phyloP scores from a whole-genome alignment of 2,888 invertebrate species.

The Adelphocoris suturalis region DNA sequence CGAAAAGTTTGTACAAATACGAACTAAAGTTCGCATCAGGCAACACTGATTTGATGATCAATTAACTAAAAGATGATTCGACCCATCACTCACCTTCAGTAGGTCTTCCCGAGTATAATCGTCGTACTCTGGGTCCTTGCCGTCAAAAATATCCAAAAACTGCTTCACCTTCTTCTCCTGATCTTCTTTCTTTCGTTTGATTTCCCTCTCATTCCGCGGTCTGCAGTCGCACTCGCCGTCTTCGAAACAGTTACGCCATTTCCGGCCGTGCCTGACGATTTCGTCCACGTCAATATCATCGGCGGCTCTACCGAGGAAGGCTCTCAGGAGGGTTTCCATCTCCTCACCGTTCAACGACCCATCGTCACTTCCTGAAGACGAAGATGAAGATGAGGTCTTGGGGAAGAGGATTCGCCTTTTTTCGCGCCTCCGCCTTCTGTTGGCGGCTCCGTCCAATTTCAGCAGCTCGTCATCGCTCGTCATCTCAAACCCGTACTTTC shows the following conservation, averaged over 20 bases:
- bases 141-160: slow-evolving; percentile 19
- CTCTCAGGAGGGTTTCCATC: background rate
- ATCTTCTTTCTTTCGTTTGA: background rate
- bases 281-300: background rate
- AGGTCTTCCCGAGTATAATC: background rate
- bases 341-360: background rate
- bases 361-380: slow-evolving; percentile 3
- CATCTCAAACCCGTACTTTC: background rate
- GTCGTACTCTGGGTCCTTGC: background rate
- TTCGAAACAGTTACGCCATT: slow-evolving; percentile 7
- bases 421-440: background rate
- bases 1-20: no score
- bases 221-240: background rate
- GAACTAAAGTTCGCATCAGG: no score
- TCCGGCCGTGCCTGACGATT: background rate
- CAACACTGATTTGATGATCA: no score
- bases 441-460: background rate
- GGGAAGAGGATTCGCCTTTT: background rate
- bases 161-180: background rate
- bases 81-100: background rate
- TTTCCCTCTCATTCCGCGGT: background rate
- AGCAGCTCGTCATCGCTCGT: background rate
- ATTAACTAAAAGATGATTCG: background rate
- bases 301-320: background rate
- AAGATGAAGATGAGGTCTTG: background rate